Base-by-base conservation (phyloP, 1,140 invertebrate species). In the Mya arenaria region DNA sequence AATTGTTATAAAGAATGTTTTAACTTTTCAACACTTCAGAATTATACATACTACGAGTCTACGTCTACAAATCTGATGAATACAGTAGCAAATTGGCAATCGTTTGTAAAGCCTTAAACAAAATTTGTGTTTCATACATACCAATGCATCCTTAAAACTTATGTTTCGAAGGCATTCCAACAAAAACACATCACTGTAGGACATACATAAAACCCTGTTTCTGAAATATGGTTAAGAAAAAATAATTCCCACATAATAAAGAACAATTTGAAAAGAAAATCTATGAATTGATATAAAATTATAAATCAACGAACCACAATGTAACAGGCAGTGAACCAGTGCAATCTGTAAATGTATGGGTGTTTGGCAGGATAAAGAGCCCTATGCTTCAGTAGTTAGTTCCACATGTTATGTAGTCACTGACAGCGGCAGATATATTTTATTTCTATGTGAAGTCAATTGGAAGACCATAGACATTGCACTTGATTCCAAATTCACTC, bases 161-260 rank as follows among this genome's bases (percentile, higher is more conserved):
- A 82, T 48, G 25, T 73, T 73, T 30, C 79, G 32, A 25, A 82
- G 32, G 41, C 68, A 73, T 34, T 82, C 79, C 15, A 82, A 32
- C 1, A 82, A 62, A 32, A 82, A 82, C 8, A 69, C 69, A 74
- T 82, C 79, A 73, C 79, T 82, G 44, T 65, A 82, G 63, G 79
- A 60, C 32, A 72, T 52, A 52, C 52, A 23, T 19, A 82, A n/a
- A 37, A 82, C 68, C 17, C 56, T 41, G 66, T 82, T 73, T 23
- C 79, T 82, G 34, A 30, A 8, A 5, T 39, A 28, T 15, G 41
- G 56, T 80, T 71, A 80, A 71, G 68, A 23, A 80, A 68, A n/a
- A 30, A 39, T 39, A 13, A 1, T 39, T 36, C 30, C 19, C 19
- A 68, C n/a, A 3, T n/a, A 62, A 36, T 5, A 15, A 30, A 34